Percentiles rank a stretch among this genome's conserved stretches.
Evolutionary conservation across 1,140 invertebrate species (phyloP).

Genomic region (Heliconius eleuchia): DNA sequence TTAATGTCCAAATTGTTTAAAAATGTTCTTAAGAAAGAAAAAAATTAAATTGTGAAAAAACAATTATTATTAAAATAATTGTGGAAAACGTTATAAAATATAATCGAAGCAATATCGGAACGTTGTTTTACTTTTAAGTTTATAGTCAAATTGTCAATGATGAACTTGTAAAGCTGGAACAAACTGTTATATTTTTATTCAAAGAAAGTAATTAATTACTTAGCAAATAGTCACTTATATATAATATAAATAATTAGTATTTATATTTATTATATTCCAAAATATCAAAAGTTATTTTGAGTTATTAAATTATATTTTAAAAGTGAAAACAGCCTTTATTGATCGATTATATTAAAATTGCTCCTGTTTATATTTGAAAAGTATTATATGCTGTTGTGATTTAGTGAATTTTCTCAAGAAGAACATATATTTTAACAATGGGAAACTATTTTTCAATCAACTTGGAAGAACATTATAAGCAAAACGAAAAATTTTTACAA

Average conservation of each 20-base stretch:
- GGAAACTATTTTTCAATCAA: constrained; percentile 66
- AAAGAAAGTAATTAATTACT: not conserved
- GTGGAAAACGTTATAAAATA: not conserved
- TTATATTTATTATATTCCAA: not conserved
- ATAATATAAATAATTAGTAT: not conserved
- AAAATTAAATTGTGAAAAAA: not conserved
- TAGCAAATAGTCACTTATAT: not conserved
- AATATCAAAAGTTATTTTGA: not conserved
- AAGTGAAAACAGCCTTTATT: not conserved
- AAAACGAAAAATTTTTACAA: constrained; percentile 88
- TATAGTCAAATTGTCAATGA: not conserved
- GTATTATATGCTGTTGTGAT: not conserved
- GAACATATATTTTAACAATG: constrained; percentile 45
- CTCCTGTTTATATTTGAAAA: not conserved
- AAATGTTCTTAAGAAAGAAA: not conserved
- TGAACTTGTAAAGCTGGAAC: not conserved
- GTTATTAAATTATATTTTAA: not conserved
- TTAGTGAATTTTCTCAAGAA: not conserved
- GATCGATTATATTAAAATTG: not conserved
- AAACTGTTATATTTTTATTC: not conserved
- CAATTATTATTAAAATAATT: not conserved
- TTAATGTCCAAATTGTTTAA: too few species aligned
- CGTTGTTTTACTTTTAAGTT: not conserved
- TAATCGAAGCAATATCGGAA: not conserved
- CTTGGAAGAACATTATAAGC: constrained; percentile 82